Evolutionary conservation across 2,888 invertebrate genomes (phyloP).

Genomic region (Nasonia oneida): DNA sequence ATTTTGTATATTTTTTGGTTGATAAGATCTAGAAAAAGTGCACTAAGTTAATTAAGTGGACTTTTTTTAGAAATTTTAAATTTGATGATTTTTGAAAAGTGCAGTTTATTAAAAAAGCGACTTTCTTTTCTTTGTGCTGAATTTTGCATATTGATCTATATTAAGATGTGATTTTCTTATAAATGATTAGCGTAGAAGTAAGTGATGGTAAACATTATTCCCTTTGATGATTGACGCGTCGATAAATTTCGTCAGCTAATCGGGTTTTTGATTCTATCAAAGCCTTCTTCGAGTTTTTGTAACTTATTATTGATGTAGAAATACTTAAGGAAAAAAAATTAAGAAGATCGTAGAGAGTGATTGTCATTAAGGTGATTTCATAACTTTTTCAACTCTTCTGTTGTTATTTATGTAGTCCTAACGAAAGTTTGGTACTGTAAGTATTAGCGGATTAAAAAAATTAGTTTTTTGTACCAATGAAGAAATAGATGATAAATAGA

Average conservation of each 20-base stretch:
- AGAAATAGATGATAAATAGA: conserved; percentile 11
- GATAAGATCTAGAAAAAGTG: not conserved
- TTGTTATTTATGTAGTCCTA: conserved; percentile 43
- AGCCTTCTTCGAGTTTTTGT: not conserved
- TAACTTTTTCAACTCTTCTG: conserved; percentile 28
- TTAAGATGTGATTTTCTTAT: conserved; percentile 47
- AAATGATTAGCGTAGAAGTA: conserved; percentile 13
- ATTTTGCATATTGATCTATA: conserved; percentile 26
- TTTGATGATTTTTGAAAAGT: not conserved
- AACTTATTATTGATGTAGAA: conserved; percentile 35
- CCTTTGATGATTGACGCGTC: conserved; percentile 17
- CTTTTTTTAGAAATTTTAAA: not conserved
- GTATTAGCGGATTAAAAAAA: conserved; percentile 46
- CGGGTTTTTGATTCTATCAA: conserved; percentile 14
- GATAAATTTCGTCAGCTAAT: conserved; percentile 26
- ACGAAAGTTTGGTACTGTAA: conserved; percentile 29
- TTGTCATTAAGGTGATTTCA: conserved; percentile 32
- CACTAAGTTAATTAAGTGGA: not conserved
- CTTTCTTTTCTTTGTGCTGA: conserved; percentile 26
- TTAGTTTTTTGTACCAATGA: conserved; percentile 42
- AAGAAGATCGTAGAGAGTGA: conserved; percentile 21
- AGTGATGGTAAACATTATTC: conserved; percentile 34
- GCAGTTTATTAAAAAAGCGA: conserved; percentile 11
- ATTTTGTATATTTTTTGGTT: conserved; percentile 1
- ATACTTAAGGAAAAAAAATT: conserved; percentile 31